A percentile compares a stretch with the other conserved stretches of the same genome.
These are phyloP conservation scores for Drosophila fulvimacula DNA, from an alignment of 2,888 invertebrate species.

Conservation along the genomic window DNA sequence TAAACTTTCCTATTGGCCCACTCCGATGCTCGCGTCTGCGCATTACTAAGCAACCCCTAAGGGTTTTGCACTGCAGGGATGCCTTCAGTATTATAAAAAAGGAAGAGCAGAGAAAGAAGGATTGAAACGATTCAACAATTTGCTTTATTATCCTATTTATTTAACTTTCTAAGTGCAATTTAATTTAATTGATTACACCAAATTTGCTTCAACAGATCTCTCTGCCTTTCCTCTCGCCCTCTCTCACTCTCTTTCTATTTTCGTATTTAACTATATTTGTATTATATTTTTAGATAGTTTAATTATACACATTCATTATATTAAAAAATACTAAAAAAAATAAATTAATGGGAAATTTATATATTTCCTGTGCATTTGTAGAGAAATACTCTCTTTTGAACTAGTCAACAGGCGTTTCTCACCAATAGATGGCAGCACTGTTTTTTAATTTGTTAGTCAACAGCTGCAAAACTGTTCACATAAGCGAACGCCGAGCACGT, in stretches of 20 bases:
- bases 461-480: constrained; percentile 23
- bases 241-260: background rate
- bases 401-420: background rate
- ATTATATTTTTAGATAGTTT: background rate
- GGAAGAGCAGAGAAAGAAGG: background rate
- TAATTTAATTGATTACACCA: background rate
- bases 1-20: constrained; percentile 69
- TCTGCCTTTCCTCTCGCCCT: background rate
- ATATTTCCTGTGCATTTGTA: background rate
- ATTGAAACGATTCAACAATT: constrained; percentile 5
- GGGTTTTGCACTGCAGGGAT: constrained; percentile 22
- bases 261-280: background rate
- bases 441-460: background rate
- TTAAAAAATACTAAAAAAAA: background rate
- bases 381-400: background rate
- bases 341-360: constrained; percentile 1
- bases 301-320: background rate
- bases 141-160: background rate
- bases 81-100: constrained; percentile 21
- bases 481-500: background rate
- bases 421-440: constrained; percentile 28
- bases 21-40: constrained; percentile 63
- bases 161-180: background rate
- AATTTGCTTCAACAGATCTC: background rate
- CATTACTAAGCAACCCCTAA: constrained; percentile 56